Evolutionary conservation across 2,888 invertebrate genomes (phyloP), one percentile per base, ranked within the genome.

Genomic region (Heliothis peltigera): DNA sequence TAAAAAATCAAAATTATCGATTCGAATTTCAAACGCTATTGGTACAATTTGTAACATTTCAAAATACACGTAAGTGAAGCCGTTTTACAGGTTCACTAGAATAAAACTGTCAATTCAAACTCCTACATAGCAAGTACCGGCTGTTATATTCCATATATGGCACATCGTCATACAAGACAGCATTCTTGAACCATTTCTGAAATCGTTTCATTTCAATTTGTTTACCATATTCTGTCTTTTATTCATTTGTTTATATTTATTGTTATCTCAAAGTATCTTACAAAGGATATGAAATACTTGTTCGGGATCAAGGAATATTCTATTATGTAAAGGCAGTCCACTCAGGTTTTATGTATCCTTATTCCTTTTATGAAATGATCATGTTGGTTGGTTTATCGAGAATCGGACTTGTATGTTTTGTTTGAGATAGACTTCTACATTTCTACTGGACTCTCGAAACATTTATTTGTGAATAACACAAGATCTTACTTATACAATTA

Each of bases 141-240:
- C 65, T 68, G 82, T 84, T 82, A 80, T 85, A 47, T 82, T 64
- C 84, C 82, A 63, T 84, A 84, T 75, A 87, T 56, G 82, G 84
- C 51, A 71, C 72, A 77, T 77, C 80, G 77, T 84, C 75, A 83
- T 84, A 77, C 83, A 80, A 43, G 71, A 82, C 69, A 64, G 64
- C 77, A 81, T 85, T 83, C 79, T 79, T 80, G 63, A 72, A 75
- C 69, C 63, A 64, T 76, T 80, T 76, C 74, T 77, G 70, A 77
- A 78, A 70, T 81, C 70, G 75, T 75, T 80, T 80, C 65, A 77
- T 77, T 74, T 77, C 66, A 69, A 79, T 82, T 81, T 80, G 68
- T 76, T 79, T 75, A 79, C 68, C 76, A 79, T 81, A 80, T 76
- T 75, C 60, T 61, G 67, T 67, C 47, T 67, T 75, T 79, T 78